phyloP scores from a whole-genome alignment of 1,140 invertebrate genomes.

The Dysdera silvatica region DNA sequence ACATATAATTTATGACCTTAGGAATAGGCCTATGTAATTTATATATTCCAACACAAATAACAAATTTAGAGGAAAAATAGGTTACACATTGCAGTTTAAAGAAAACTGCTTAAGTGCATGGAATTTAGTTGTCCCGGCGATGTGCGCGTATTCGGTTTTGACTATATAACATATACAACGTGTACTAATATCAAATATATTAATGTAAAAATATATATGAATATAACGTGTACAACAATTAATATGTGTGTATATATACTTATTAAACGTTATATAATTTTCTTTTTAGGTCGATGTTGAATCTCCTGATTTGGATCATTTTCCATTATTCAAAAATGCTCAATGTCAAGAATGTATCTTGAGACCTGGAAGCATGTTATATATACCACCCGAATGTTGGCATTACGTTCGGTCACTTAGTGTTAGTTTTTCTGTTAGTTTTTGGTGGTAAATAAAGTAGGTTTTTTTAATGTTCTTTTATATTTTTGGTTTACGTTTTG shows the following conservation, averaged over 20 bases:
- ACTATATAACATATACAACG: too few relatives aligned
- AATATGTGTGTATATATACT: background rate
- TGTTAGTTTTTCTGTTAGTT: conserved; percentile 55
- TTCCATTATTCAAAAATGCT: conserved; percentile 46
- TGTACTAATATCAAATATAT: background rate
- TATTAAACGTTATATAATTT: background rate
- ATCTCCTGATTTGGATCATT: conserved; percentile 44
- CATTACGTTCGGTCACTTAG: conserved; percentile 54
- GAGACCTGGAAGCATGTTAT: conserved; percentile 51
- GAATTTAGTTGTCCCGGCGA: too few relatives aligned
- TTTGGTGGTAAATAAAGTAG: conserved; percentile 54
- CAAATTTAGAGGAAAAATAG: too few relatives aligned
- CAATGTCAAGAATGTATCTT: conserved; percentile 48
- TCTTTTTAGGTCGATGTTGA: conserved; percentile 48
- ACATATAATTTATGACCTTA: too few relatives aligned
- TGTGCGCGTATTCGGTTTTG: too few relatives aligned
- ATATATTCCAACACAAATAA: too few relatives aligned
- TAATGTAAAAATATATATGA: background rate
- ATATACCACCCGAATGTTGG: conserved; percentile 55
- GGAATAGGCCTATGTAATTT: too few relatives aligned
- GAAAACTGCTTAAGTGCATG: too few relatives aligned
- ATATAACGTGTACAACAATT: background rate
- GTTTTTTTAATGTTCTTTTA: too few relatives aligned
- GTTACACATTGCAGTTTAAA: too few relatives aligned
- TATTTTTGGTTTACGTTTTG: too few relatives aligned